These are phyloP conservation scores for Dasyurus viverrinus DNA, from an alignment of 2,113 vertebrate genomes.

Conservation along the genomic window DNA sequence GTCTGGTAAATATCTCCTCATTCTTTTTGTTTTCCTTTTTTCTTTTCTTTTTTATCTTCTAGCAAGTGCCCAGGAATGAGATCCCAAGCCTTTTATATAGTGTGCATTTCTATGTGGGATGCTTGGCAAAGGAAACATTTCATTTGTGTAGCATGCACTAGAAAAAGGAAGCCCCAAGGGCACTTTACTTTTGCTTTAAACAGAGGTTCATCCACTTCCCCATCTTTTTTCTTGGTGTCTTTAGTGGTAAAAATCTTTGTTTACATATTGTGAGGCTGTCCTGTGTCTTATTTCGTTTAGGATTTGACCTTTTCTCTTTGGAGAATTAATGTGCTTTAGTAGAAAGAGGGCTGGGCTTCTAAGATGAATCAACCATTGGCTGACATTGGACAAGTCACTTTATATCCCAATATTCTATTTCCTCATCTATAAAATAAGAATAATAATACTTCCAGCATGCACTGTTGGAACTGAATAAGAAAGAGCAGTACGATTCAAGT, in stretches of 20 bases:
- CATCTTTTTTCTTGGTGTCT: not conserved
- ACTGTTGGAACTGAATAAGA: not conserved
- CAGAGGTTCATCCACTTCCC: not conserved
- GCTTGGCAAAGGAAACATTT: not conserved
- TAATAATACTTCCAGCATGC: not conserved
- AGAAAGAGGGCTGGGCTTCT: not conserved
- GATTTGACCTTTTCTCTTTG: not conserved
- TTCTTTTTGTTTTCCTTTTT: not conserved
- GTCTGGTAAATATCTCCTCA: not conserved
- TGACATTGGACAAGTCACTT: not conserved
- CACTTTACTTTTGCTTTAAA: not conserved
- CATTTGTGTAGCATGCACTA: not conserved
- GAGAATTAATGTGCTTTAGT: too few species aligned
- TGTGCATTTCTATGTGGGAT: not conserved
- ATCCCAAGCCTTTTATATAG: not conserved
- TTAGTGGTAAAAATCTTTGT: not conserved
- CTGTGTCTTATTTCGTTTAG: not conserved
- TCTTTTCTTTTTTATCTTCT: not conserved
- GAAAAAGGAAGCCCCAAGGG: not conserved
- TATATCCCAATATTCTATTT: not conserved
- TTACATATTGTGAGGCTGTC: not conserved
- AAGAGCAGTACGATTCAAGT: not conserved
- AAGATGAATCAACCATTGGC: not conserved
- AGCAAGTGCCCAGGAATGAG: not conserved
- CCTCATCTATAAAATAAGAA: not conserved